A percentile compares a stretch with the other conserved stretches of the same genome.
phyloP scores from a whole-genome alignment of 2,113 vertebrate genomes.

The Elachura formosa region DNA sequence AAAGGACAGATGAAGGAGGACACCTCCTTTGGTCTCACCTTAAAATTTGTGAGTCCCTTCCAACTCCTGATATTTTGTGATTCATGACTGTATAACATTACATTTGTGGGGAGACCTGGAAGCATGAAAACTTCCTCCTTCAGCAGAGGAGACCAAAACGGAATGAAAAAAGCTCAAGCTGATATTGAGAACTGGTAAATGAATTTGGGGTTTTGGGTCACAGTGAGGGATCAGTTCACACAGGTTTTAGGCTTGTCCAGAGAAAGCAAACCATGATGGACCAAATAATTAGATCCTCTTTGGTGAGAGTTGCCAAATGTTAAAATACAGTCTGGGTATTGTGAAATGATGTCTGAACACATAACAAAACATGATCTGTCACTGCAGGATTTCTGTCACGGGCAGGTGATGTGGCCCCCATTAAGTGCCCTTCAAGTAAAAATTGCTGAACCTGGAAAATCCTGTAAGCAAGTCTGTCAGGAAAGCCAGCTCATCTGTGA shows the following conservation, averaged over 20 bases:
- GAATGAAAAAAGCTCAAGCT: background rate
- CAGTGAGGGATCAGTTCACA: background rate
- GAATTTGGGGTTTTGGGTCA: background rate
- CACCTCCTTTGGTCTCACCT: background rate
- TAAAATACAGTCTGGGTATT: background rate
- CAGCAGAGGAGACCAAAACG: background rate
- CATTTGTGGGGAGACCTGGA: background rate
- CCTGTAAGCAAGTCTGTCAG: constrained; percentile 97
- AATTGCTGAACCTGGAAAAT: constrained; percentile 83
- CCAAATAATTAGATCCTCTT: background rate
- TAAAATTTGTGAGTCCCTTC: background rate
- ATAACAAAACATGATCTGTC: background rate
- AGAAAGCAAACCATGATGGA: background rate
- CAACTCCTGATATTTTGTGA: background rate
- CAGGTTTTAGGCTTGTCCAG: background rate
- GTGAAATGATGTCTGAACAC: background rate
- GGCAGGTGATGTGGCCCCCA: constrained; percentile 98
- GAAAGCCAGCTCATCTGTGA: constrained; percentile 97
- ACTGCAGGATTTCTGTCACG: constrained; percentile 94
- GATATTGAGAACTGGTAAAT: background rate
- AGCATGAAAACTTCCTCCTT: background rate
- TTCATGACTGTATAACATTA: background rate
- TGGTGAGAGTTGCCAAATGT: background rate
- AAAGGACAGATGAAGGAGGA: background rate
- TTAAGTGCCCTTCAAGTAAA: constrained; percentile 91